These are phyloP conservation scores for Phyto melanocephala DNA, from an alignment of 2,888 invertebrate species.

Conservation along the genomic window DNA sequence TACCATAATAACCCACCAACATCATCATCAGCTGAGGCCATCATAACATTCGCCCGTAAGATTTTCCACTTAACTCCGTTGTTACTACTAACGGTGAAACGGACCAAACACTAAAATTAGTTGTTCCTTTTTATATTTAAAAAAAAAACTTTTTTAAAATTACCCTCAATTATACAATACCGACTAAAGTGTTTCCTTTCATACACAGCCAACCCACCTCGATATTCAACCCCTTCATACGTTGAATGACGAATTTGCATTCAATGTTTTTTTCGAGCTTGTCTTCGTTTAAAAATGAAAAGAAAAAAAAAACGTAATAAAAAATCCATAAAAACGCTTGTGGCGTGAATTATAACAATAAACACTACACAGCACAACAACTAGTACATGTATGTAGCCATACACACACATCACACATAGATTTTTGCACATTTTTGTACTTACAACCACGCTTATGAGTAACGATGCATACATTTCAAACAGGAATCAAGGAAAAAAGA, in stretches of 20 bases:
- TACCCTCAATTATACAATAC: too few species aligned
- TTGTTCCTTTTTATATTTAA: too few species aligned
- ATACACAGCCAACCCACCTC: not conserved
- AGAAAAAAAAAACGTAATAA: not conserved
- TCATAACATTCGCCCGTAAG: too few species aligned
- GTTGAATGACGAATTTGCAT: conserved; percentile 34
- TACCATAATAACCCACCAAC: too few species aligned
- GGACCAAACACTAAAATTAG: too few species aligned
- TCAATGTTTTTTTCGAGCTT: not conserved
- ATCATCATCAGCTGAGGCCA: too few species aligned
- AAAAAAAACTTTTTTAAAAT: too few species aligned
- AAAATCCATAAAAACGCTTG: conserved; percentile 56
- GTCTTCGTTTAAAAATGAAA: not conserved
- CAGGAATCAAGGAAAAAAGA: not conserved
- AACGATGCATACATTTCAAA: not conserved
- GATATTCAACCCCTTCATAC: conserved; percentile 31
- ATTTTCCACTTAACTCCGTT: too few species aligned
- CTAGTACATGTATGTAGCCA: not conserved
- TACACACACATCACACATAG: not conserved
- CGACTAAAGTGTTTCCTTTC: not conserved
- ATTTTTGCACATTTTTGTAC: not conserved
- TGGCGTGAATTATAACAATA: conserved; percentile 64
- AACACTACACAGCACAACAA: conserved; percentile 40
- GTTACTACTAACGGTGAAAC: too few species aligned
- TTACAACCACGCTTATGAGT: not conserved